Evolutionary conservation across 2,113 vertebrate genomes (phyloP), one percentile per base, ranked within the genome.

Genomic region (Tragulus kanchil): DNA sequence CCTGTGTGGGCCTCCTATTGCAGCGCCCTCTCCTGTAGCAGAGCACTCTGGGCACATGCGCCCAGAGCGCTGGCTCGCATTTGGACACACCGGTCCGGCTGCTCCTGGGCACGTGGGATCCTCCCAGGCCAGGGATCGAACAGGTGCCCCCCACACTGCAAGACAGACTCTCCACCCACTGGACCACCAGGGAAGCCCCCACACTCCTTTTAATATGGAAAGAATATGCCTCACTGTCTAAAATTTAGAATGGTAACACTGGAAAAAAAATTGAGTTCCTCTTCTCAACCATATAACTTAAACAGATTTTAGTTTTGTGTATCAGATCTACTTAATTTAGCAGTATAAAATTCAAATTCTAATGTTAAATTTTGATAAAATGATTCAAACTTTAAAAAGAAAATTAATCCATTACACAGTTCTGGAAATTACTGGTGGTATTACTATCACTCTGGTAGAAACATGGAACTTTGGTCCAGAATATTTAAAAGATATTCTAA

Each of bases 161-260:
- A 21, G 69, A 45, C 42, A 21, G 69, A 45, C 42, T 71, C 69
- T 71, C 23, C 45, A 73, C 42, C 69, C 45, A 45, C 42, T 73
- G 69, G 45, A 21, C 69, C 69, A 73, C 69, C 69, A 45, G 69
- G 42, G 69, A 45, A 45, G 69, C 36, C 69, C 69, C 45, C 7
- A 73, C 5, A 78, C 4, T 52, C 26, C 7, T 45, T 93, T 86
- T 81, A 86, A 54, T 78, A 89, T 86, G 75, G n/a, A 78, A 88
- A 94, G 86, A 82, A 26, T 61, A 75, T 26, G 21, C 1, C 56
- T 85, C 31, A 82, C 6, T 85, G 45, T 11, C 50, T 83, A 96
- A 96, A 89, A 97, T 79, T 56, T 90, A 77, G 42, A 65, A 96
- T 8, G 96, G 56, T 28, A 91, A 62, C 8, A 93, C 0, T 54